phyloP scores from a whole-genome alignment of 2,113 vertebrate species.

The Gallinago jamesoni region DNA sequence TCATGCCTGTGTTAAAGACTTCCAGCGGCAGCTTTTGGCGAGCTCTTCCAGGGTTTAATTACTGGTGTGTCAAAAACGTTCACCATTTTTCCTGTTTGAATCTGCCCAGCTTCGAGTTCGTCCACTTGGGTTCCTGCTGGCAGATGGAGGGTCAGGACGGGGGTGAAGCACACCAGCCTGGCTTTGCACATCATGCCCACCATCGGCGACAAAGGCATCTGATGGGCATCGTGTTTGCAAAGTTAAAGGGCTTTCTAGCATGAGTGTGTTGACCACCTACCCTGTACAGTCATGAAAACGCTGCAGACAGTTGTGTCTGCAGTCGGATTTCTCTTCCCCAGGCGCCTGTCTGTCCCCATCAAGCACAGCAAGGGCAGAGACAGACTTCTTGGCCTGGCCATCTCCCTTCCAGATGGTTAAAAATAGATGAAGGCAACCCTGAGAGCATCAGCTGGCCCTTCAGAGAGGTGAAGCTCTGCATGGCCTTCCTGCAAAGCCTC shows the following conservation, averaged over 20 bases:
- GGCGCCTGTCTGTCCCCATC: not conserved
- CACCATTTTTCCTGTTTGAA: not conserved
- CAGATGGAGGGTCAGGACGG: rapidly evolving
- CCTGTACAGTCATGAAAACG: rapidly evolving
- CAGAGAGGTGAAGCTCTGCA: not conserved
- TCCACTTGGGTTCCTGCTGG: not conserved
- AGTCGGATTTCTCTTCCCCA: not conserved
- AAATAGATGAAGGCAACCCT: not conserved
- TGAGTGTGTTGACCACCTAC: not conserved
- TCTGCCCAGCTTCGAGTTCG: rapidly evolving
- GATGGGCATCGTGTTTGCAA: not conserved
- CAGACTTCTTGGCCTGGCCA: not conserved
- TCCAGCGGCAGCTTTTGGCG: not conserved
- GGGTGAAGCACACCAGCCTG: not conserved
- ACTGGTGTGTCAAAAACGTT: not conserved
- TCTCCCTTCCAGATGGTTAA: not conserved
- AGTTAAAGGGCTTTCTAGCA: not conserved
- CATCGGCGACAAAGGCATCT: not conserved
- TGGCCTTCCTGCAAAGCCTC: not conserved
- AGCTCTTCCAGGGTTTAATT: not conserved
- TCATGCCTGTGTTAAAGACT: not conserved
- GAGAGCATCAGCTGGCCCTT: not conserved
- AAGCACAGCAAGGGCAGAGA: not conserved
- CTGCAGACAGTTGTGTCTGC: not conserved
- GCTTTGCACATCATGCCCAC: not conserved